Base-by-base conservation (phyloP, 1,140 invertebrate species). In the Hylyphantes graminicola region DNA sequence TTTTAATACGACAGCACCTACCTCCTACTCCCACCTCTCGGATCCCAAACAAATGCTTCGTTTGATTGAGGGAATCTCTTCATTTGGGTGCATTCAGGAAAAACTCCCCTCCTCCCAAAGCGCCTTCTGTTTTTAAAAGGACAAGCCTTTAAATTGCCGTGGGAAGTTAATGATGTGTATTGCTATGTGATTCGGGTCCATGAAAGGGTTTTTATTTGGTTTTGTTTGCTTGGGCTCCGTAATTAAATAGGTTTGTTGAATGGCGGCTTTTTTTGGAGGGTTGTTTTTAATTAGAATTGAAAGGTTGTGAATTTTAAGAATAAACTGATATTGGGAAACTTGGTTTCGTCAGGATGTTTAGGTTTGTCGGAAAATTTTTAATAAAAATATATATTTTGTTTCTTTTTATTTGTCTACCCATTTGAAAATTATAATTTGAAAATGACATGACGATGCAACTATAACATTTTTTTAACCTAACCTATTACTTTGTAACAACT, bases 91-190 rank as follows among this genome's bases (percentile, higher is more conserved):
- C 54, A 21, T 74, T 35, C 53, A 57, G 13, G 17, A 65, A 70
- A 70, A 50, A 9, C 19, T 35, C 54, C 35, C 57, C 57, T 74
- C 55, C 15, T n/a, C n/a, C n/a, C n/a, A n/a, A n/a, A n/a, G n/a
- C 35, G 72, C 53, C 54, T 74, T 74, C 51, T 74, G 51, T 74
- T 74, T 57, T 13, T 9, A 35, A 35, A 54, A 21, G 55, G 35
- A 21, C 54, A 57, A 59, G 54, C 11, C 17, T 55, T 74, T 55
- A 35, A 74, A 74, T 59, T 74, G 51, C 54, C 54, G 57, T 74
- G 72, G 51, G 57, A 35, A 74, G 72, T 50, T 51, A 74, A 74
- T 21, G 72, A 74, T 57, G 17, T 74, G 72, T 10, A 55, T 74
- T 74, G n/a, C n/a, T 74, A 61, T 61, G 12, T 35, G 35, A 35